These are phyloP conservation scores for Pollenia griseotomentosa DNA, from an alignment of 2,888 invertebrate genomes.

Conservation along the genomic window DNA sequence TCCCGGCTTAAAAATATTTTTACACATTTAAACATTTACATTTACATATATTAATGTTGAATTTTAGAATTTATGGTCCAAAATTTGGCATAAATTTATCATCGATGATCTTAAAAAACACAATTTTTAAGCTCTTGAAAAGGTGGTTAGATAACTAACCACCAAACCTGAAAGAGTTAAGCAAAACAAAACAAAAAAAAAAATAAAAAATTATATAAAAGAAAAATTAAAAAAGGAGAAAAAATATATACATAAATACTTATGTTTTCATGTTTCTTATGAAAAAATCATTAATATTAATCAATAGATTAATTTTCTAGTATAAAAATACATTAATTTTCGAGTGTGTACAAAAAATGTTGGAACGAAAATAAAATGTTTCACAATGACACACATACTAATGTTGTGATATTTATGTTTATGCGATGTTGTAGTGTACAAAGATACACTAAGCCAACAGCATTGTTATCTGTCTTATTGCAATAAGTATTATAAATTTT, in stretches of 20 bases:
- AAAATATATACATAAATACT: background rate
- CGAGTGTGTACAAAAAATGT: background rate
- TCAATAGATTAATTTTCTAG: conserved; percentile 38
- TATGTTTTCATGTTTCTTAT: conserved; percentile 7
- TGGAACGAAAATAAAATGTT: background rate
- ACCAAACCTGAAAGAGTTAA: too few species aligned
- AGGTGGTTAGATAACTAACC: too few species aligned
- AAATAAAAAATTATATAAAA: too few species aligned
- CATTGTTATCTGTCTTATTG: conserved; percentile 22
- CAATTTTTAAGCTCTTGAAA: too few species aligned
- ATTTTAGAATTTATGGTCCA: too few species aligned
- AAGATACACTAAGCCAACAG: background rate
- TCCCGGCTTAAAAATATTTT: too few species aligned
- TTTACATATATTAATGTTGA: too few species aligned
- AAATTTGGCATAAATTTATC: too few species aligned
- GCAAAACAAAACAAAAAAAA: too few species aligned
- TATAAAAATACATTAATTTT: conserved; percentile 14
- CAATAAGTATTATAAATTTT: conserved; percentile 18
- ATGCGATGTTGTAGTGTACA: background rate
- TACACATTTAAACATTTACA: too few species aligned
- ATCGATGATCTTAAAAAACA: too few species aligned
- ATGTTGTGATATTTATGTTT: background rate
- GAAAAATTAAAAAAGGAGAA: background rate
- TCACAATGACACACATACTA: background rate
- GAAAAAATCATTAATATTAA: conserved; percentile 52